Evolutionary conservation across 2,113 vertebrate species (phyloP), one percentile per base, ranked within the genome.

Genomic region (Aphyosemion australe): DNA sequence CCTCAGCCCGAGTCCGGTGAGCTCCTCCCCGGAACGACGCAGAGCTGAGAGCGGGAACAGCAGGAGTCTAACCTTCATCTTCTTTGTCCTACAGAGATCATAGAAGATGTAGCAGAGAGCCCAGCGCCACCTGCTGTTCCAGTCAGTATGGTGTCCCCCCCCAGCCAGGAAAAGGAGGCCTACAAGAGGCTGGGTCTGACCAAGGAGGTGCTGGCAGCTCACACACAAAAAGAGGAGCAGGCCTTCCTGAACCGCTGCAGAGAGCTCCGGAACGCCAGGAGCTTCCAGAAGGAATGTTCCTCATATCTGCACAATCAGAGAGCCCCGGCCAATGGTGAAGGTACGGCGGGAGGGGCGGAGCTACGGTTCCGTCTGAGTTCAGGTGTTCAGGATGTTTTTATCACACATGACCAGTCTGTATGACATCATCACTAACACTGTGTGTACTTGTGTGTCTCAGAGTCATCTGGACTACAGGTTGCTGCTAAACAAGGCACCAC

Each of bases 151-250:
- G 78, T 90, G 51, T 86, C 81, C 0, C 78, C 92, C 1, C 85
- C 92, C 1, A 91, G 87, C 79, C 94, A 92, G 18, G 95, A 95
- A 72, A 93, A 94, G 82, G 96, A 95, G 66, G 76, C 93, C 1
- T 95, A 96, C 83, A 93, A 93, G 91, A 94, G 90, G 59, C 88
- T 96, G 68, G 96, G 95, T 0, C 93, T 99, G 54, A 99, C 97
- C 56, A 98, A 98, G 76, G 95, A 99, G 75, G 94, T 97, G 56
- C 92, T 99, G 83, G 96, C 95, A 0, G 95, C 94, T 0, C 97
- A 99, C 85, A 98, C 97, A 0, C 96, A 96, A 72, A 97, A 96
- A 54, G 97, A 99, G 64, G 97, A 98, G 79, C 95, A 97, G 79
- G 94, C 92, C 51, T 99, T 97, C 89, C 90, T 99, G 69, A 94